A percentile compares a stretch with the other conserved stretches of the same genome.
phyloP scores from a whole-genome alignment of 1,140 invertebrate species.

The Littorina saxatilis region DNA sequence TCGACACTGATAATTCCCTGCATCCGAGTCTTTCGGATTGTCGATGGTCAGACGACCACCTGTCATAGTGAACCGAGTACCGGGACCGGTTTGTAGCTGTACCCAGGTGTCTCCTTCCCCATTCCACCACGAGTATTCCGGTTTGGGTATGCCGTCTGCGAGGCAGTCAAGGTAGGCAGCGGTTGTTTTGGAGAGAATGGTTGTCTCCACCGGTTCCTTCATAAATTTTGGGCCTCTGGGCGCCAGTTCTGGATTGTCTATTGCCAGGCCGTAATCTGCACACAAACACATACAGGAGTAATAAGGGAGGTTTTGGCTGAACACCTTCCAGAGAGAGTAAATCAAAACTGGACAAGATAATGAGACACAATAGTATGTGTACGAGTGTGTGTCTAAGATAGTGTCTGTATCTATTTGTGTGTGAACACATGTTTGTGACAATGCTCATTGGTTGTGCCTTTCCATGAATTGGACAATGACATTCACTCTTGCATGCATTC shows the following conservation, averaged over 20 bases:
- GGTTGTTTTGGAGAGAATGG: slow-evolving; percentile 36
- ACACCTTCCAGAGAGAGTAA: too few relatives aligned
- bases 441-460: too few relatives aligned
- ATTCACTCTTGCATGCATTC: too few relatives aligned
- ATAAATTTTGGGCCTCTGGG: slow-evolving; percentile 57
- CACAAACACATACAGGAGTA: slow-evolving; percentile 16
- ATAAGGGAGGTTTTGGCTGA: too few relatives aligned
- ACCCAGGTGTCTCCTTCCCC: slow-evolving; percentile 5
- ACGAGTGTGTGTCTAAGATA: too few relatives aligned
- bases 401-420: too few relatives aligned
- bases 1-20: slow-evolving; percentile 52
- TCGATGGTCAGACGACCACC: slow-evolving; percentile 57
- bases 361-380: too few relatives aligned
- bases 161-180: slow-evolving; percentile 53
- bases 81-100: background rate
- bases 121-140: slow-evolving; percentile 52
- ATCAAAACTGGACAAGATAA: too few relatives aligned
- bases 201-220: slow-evolving; percentile 50
- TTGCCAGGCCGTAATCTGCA: slow-evolving; percentile 57
- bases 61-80: slow-evolving; percentile 43
- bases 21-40: slow-evolving; percentile 45
- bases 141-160: slow-evolving; percentile 50
- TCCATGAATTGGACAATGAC: too few relatives aligned
- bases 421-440: too few relatives aligned
- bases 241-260: slow-evolving; percentile 46